These are phyloP conservation scores for Tinamus major DNA, from an alignment of 2,797 vertebrate genomes.

Conservation along the genomic window DNA sequence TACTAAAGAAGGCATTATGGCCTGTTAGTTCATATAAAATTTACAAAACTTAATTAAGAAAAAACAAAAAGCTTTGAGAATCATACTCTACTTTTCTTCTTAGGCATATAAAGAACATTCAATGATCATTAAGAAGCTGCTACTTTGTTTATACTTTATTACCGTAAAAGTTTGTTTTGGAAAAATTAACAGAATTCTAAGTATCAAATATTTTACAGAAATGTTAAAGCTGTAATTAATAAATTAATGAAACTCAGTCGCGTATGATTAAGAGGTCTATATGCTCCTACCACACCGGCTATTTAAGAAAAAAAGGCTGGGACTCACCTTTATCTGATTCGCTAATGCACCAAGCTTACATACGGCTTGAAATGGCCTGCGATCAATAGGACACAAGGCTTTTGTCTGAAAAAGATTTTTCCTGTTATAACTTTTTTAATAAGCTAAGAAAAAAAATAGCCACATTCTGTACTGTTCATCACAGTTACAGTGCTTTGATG, in stretches of 20 bases:
- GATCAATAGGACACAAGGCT: constrained; percentile 93
- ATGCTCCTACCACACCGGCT: fast-evolving
- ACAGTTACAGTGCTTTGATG: neutral
- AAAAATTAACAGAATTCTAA: neutral
- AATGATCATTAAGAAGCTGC: neutral
- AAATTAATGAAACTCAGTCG: neutral
- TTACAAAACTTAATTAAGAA: neutral
- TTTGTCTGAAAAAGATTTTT: constrained; percentile 82
- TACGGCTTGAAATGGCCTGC: constrained; percentile 89
- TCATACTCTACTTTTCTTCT: neutral
- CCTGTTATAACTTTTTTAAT: neutral
- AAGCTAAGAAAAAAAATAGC: neutral
- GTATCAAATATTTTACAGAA: neutral
- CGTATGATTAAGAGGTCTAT: neutral
- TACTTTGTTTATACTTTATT: neutral
- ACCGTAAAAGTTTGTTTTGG: neutral
- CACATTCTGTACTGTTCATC: neutral
- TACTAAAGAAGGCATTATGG: neutral
- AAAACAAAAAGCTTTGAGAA: neutral
- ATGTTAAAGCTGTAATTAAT: neutral
- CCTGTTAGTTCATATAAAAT: neutral
- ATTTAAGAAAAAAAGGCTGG: neutral
- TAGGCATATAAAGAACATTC: neutral
- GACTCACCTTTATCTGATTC: constrained; percentile 86
- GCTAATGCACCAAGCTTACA: constrained; percentile 84